Evolutionary conservation across 2,113 vertebrate species (phyloP), one percentile per base, ranked within the genome.

Genomic region (Felis chaus): DNA sequence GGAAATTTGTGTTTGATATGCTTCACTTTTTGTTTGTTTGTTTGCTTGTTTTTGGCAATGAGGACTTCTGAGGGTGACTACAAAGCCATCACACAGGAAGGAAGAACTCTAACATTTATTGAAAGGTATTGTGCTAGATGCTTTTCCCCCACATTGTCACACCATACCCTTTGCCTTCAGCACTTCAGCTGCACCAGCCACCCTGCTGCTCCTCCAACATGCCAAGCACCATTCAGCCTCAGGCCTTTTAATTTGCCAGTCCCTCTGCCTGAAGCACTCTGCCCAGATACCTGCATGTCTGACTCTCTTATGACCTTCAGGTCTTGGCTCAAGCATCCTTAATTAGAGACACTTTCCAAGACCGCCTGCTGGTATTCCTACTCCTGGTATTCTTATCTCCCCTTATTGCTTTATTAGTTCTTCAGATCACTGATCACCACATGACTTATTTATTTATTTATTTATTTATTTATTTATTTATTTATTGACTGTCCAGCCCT

Each of bases 1-100:
- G 45, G 41, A 92, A 94, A 76, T 71, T 36, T 93, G 23, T 87
- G 11, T 85, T 89, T 89, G 36, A 78, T 94, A 89, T 63, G 15
- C 57, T 88, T 96, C 80, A 0, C 48, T 80, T 95, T 94, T 76
- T 55, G 16, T 68, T 92, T 82, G 1, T 27, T 84, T 90, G 71
- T 81, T 88, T 41, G 25, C 55, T 95, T 95, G 39, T 68, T 90
- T 85, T 89, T 81, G 57, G 63, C 80, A 88, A 31, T 36, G 73
- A 93, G 48, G 39, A 71, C 57, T 93, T 91, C 65, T 65, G 45
- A n/a, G 4, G 21, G 39, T 33, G 53, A 89, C 65, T 31, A 61
- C 19, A 71, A 94, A 78, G n/a, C 31, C 57, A 29, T 87, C 33
- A 50, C 11, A 36, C 7, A 91, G 8, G n/a, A 89, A 88, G 86